Conservation (phyloP, 2,888 invertebrate species). For the Chironomus riparius region DNA sequence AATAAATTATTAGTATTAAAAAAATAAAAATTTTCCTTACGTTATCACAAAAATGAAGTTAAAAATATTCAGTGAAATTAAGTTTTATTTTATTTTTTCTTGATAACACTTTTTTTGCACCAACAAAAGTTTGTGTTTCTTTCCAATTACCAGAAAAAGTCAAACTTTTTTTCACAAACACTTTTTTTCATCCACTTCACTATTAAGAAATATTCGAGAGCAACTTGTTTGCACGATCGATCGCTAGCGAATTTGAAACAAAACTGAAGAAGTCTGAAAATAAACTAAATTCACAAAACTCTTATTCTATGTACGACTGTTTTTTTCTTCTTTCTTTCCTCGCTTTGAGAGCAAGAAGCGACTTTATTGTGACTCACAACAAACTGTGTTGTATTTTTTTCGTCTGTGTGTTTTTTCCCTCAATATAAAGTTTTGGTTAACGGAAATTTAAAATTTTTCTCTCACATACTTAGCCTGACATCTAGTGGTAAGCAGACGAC, state of each 20-base stretch:
- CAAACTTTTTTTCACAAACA: not conserved
- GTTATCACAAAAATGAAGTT: slow-evolving; percentile 1
- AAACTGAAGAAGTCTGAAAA: slow-evolving; percentile 27
- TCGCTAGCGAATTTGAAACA: slow-evolving; percentile 26
- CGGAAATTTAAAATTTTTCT: no score
- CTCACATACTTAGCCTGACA: no score
- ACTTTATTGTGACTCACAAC: not conserved
- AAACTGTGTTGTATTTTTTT: slow-evolving; percentile 26
- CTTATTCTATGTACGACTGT: slow-evolving; percentile 2
- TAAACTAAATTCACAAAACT: slow-evolving; percentile 25
- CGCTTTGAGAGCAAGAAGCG: no score
- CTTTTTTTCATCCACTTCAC: not conserved
- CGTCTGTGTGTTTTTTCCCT: no score
- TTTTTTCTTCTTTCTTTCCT: not conserved
- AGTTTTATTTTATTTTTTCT: no score
- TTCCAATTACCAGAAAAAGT: not conserved
- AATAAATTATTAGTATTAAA: not conserved
- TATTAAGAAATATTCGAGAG: slow-evolving; percentile 13
- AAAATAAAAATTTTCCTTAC: not conserved
- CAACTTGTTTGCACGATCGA: slow-evolving; percentile 21
- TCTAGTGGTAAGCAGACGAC: no score
- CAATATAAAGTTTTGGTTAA: no score
- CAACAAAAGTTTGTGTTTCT: not conserved
- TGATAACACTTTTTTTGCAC: no score
- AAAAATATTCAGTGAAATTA: not conserved